These are phyloP conservation scores for Epinotia brunnichana DNA, from an alignment of 2,888 invertebrate genomes.

Conservation along the genomic window DNA sequence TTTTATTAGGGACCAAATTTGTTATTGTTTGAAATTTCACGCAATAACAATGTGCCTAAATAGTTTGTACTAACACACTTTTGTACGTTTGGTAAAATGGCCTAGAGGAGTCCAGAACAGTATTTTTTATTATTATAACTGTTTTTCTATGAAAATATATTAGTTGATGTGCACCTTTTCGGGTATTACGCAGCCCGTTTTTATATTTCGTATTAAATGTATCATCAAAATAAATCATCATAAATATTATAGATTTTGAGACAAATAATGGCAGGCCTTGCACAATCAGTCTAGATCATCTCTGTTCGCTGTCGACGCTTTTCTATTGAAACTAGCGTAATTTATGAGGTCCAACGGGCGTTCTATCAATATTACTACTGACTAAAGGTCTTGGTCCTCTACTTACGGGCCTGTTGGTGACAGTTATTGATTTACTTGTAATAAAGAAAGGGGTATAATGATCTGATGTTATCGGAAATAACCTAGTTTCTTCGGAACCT, in stretches of 20 bases:
- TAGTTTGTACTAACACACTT: too few relatives aligned
- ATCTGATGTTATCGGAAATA: constrained; percentile 36
- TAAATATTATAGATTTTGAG: background rate
- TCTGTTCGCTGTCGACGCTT: constrained; percentile 16
- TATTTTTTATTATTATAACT: too few relatives aligned
- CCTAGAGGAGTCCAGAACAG: too few relatives aligned
- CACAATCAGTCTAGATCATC: constrained; percentile 37
- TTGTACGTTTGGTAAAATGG: too few relatives aligned
- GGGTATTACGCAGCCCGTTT: background rate
- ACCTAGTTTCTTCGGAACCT: constrained; percentile 22
- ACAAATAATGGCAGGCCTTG: constrained; percentile 5
- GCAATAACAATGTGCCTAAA: too few relatives aligned
- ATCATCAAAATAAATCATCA: too few relatives aligned
- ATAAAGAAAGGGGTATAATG: constrained; percentile 42
- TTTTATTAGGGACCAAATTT: too few relatives aligned
- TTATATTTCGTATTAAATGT: background rate
- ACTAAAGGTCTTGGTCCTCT: constrained; percentile 48
- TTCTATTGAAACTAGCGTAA: constrained; percentile 45
- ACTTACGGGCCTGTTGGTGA: constrained; percentile 52
- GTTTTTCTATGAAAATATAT: background rate
- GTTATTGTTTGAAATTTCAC: too few relatives aligned
- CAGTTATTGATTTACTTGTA: constrained; percentile 56
- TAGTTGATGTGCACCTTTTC: background rate
- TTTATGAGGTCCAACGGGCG: constrained; percentile 43
- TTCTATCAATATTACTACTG: constrained; percentile 51